Percentiles rank a stretch among this genome's conserved stretches.
Evolutionary conservation across 1,140 invertebrate genomes (phyloP).

Genomic region (Mya arenaria): DNA sequence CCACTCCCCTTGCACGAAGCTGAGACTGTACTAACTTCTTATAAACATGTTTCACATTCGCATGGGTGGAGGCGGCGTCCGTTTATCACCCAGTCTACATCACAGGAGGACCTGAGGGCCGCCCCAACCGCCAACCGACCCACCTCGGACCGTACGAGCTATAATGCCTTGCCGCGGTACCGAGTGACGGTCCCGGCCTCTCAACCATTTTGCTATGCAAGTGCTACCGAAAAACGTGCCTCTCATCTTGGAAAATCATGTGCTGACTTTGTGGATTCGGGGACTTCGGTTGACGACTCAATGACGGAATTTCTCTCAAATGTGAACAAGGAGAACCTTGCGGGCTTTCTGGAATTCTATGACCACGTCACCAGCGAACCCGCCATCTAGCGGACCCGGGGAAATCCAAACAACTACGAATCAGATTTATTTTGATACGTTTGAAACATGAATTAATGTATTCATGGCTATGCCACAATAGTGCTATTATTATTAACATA

Average conservation of each 20-base stretch:
- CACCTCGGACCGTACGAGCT: background rate
- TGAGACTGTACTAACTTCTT: background rate
- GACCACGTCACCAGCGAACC: slow-evolving; percentile 35
- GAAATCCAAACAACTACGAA: slow-evolving; percentile 51
- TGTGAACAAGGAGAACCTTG: slow-evolving; percentile 44
- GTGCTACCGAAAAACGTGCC: too few species aligned
- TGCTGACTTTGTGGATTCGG: slow-evolving; percentile 33
- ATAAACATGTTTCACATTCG: too few species aligned
- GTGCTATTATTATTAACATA: slow-evolving; percentile 27
- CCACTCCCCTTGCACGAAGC: slow-evolving; percentile 22
- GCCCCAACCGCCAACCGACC: background rate
- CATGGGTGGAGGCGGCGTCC: slow-evolving; percentile 30
- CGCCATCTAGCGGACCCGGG: slow-evolving; percentile 21
- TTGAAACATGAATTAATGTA: background rate
- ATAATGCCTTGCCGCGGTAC: slow-evolving; percentile 32
- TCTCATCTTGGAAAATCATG: slow-evolving; percentile 17
- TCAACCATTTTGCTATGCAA: too few species aligned
- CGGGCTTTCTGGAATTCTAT: slow-evolving; percentile 36
- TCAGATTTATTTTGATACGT: slow-evolving; percentile 47
- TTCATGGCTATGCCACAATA: too few species aligned
- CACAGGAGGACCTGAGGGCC: background rate
- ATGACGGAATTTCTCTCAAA: slow-evolving; percentile 48
- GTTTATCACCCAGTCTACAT: slow-evolving; percentile 27
- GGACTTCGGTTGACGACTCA: slow-evolving; percentile 44
- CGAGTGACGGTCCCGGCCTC: slow-evolving; percentile 40